Conservation (phyloP, 2,797 vertebrate genomes). For the Halcyon badia region DNA sequence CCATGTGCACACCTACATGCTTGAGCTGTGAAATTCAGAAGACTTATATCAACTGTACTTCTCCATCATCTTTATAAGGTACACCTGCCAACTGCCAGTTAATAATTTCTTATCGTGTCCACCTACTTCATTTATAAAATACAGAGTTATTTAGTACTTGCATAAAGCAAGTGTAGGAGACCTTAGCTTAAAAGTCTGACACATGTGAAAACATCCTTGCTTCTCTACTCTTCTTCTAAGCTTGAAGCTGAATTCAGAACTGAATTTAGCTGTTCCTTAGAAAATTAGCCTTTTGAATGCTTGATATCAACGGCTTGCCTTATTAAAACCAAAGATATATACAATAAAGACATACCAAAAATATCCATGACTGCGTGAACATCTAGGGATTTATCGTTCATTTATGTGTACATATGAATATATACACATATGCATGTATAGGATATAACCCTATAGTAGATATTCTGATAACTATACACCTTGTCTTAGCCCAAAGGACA, state of each 20-base stretch:
- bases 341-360: not conserved
- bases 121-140: slow-evolving; percentile 65
- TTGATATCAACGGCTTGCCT: not conserved
- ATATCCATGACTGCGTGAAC: not conserved
- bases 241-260: not conserved
- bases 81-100: slow-evolving; percentile 49
- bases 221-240: not conserved
- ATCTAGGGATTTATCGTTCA: not conserved
- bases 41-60: not conserved
- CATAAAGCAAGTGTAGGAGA: slow-evolving; percentile 60
- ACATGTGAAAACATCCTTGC: not conserved
- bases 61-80: slow-evolving; percentile 21
- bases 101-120: slow-evolving; percentile 54
- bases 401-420: not conserved
- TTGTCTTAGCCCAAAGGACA: not conserved
- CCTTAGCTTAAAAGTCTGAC: slow-evolving; percentile 33
- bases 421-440: not conserved
- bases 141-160: slow-evolving; percentile 45
- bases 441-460: not conserved
- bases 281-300: not conserved
- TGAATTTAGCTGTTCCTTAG: slow-evolving; percentile 18
- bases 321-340: not conserved
- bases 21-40: slow-evolving; percentile 49
- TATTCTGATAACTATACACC: not conserved
- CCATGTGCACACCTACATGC: slow-evolving; percentile 8